Evolutionary conservation across 2,113 vertebrate species (phyloP).

Genomic region (Picathartes gymnocephalus): DNA sequence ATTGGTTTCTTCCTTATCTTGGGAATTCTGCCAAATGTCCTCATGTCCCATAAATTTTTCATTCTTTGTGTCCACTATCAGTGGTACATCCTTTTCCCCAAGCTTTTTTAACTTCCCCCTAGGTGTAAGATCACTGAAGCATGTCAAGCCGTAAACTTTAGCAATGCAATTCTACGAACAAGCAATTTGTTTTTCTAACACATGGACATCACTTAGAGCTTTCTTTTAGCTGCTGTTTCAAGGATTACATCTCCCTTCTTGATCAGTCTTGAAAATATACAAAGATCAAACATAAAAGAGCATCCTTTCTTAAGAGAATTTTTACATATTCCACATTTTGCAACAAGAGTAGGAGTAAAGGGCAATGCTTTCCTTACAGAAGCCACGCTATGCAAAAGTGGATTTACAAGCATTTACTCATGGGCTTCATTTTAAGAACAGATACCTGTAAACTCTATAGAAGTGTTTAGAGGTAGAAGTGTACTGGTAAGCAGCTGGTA

Average conservation of each 20-base stretch:
- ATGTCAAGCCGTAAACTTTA: background rate
- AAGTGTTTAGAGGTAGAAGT: background rate
- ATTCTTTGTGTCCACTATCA: background rate
- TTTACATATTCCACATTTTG: background rate
- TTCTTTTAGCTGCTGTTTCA: background rate
- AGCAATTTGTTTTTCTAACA: background rate
- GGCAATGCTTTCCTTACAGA: background rate
- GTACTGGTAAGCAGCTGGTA: background rate
- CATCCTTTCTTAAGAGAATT: background rate
- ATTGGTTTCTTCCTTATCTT: background rate
- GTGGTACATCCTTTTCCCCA: background rate
- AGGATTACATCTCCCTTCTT: background rate
- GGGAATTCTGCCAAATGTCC: background rate
- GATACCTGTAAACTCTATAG: background rate
- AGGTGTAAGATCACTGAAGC: background rate
- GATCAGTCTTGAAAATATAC: background rate
- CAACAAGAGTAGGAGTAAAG: background rate
- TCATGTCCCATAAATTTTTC: background rate
- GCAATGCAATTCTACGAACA: background rate
- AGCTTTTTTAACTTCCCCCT: background rate
- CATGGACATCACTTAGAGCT: background rate
- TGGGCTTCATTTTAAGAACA: background rate
- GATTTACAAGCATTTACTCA: background rate
- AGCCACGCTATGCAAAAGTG: background rate
- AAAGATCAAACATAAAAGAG: background rate